These are phyloP conservation scores for Ganaspis sp. DNA, from an alignment of 1,140 invertebrate species.

Conservation along the genomic window DNA sequence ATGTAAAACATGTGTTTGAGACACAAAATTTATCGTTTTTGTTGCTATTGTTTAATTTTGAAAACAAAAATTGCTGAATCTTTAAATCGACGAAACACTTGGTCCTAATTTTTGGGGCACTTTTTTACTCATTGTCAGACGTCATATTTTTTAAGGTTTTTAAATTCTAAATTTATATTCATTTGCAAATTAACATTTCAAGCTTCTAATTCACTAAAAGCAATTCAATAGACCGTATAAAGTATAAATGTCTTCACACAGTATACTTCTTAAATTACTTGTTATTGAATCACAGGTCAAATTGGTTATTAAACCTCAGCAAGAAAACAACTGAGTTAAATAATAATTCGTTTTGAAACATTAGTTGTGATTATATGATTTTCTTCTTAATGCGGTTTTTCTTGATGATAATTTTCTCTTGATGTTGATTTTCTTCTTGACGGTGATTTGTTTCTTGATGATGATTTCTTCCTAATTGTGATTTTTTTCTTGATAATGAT, in stretches of 20 bases:
- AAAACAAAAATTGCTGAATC: too few species aligned
- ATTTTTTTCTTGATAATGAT: too few species aligned
- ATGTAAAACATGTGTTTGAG: too few species aligned
- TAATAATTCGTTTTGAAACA: conserved; percentile 1
- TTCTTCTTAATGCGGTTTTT: background rate
- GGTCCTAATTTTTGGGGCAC: too few species aligned
- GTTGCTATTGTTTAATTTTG: too few species aligned
- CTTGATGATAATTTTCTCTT: background rate
- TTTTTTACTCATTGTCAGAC: too few species aligned
- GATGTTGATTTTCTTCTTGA: background rate
- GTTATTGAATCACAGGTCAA: conserved; percentile 6
- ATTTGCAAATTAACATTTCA: too few species aligned
- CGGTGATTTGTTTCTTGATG: background rate
- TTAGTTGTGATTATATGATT: background rate
- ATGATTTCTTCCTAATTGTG: background rate
- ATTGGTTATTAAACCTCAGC: conserved; percentile 5
- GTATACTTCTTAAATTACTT: background rate
- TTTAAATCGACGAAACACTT: too few species aligned
- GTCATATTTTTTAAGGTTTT: too few species aligned
- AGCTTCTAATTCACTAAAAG: too few species aligned
- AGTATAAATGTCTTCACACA: background rate
- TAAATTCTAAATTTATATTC: too few species aligned
- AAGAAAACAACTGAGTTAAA: background rate
- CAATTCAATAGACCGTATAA: background rate
- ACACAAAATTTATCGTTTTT: too few species aligned